Evolutionary conservation across 2,888 invertebrate species (phyloP).

Genomic region (Mayetiola destructor): DNA sequence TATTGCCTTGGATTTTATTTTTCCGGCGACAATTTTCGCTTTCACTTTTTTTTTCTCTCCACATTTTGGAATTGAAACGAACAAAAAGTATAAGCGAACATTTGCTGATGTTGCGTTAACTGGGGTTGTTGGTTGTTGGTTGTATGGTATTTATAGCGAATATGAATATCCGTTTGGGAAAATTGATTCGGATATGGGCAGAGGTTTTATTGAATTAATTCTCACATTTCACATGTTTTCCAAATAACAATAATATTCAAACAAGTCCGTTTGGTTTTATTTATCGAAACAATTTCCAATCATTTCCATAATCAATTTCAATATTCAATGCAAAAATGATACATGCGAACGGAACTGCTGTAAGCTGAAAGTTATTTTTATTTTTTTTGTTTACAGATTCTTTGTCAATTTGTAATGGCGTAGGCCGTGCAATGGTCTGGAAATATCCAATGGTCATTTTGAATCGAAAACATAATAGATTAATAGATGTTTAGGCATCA

Average conservation of each 20-base stretch:
- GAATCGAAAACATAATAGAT: background rate
- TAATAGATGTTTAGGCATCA: background rate
- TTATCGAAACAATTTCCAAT: conserved; percentile 7
- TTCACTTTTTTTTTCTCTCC: background rate
- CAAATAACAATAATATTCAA: too few relatives aligned
- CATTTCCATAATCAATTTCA: conserved; percentile 10
- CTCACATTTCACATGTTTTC: conserved; percentile 4
- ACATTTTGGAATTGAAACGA: background rate
- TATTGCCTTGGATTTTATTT: background rate
- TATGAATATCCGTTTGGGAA: conserved; percentile 7
- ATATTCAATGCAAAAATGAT: background rate
- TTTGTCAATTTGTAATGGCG: background rate
- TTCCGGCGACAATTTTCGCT: background rate
- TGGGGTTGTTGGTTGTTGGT: background rate
- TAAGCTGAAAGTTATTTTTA: background rate
- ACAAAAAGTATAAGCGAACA: background rate
- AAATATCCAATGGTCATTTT: conserved; percentile 2
- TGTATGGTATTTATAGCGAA: background rate
- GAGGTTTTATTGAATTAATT: conserved; percentile 7
- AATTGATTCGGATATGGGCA: conserved; percentile 11
- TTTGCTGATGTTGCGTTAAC: background rate
- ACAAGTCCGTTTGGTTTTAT: background rate
- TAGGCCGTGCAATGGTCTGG: background rate
- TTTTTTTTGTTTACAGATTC: background rate
- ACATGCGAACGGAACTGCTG: background rate